Evolutionary conservation across 2,888 invertebrate genomes (phyloP), one percentile per base, ranked within the genome.

Genomic region (Kuschelorhynchus macadamiae): DNA sequence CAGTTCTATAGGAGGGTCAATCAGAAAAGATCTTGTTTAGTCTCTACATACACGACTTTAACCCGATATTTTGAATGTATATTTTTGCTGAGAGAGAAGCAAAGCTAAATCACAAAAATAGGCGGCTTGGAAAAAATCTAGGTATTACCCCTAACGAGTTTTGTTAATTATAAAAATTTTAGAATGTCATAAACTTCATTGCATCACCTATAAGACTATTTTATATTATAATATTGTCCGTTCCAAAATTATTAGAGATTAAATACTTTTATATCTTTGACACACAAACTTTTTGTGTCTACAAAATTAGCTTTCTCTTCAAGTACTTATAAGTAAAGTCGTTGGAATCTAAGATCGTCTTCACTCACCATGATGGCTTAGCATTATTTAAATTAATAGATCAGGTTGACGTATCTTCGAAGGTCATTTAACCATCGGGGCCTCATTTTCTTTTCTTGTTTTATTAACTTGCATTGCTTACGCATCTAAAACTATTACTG

Each of bases 401-500:
- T 52, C 52, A 50, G 50, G 50, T 52, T 36, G 52, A 12, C 39
- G 20, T 20, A 52, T 52, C 36, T 21, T 18, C 17, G 36, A 52
- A 52, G 52, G 52, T 52, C 39, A 36, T 52, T 39, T 39, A 17
- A 32, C 9, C 12, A 20, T 21, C 12, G 52, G 12, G 21, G 39
- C 25, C 32, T 50, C 50, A 33, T 52, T 52, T 52, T 52, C 36
- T 52, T 52, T 52, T 52, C 52, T 52, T 52, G 36, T 39, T 52
- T 36, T 18, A 16, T 21, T 36, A 17, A 52, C 52, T 52, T 52
- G 52, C 52, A 36, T 32, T 52, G n/a, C 36, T 50, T 50, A 33
- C 50, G 33, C 32, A 17, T 32, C 32, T 50, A 17, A 17, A 50
- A 50, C 32, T 32, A 33, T 17, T 50, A 12, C n/a, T 32, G 33